A percentile compares a stretch with the other conserved stretches of the same genome.
Conservation (phyloP, 92 coral and sea anemone genomes). For the Siderastrea siderea region DNA sequence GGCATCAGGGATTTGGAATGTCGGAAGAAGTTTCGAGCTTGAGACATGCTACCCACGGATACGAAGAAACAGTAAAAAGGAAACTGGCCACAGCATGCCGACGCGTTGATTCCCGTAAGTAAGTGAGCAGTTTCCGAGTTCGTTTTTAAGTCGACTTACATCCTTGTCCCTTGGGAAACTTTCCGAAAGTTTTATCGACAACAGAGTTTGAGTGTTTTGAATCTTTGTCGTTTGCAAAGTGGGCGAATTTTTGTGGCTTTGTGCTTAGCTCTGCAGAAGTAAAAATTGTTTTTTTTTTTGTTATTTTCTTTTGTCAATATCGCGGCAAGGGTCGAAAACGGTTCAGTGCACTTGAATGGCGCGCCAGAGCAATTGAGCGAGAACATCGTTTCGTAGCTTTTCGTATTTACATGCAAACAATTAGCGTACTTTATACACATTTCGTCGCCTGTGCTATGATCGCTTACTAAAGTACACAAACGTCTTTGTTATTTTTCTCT, state of each 20-base stretch:
- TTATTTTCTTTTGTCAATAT: neutral
- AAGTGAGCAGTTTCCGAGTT: neutral
- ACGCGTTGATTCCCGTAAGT: constrained; percentile 2
- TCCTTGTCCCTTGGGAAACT: constrained; percentile 3
- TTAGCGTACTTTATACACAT: constrained; percentile 2
- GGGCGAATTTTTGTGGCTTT: neutral
- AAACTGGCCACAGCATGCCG: neutral
- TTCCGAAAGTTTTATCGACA: neutral
- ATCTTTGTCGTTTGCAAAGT: neutral
- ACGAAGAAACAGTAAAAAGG: constrained; percentile 4
- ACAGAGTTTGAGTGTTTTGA: neutral
- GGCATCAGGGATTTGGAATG: constrained; percentile 20
- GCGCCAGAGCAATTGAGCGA: neutral
- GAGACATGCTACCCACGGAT: neutral
- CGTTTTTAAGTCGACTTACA: neutral
- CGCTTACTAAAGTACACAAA: neutral
- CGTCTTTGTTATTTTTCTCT: neutral
- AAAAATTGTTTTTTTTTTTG: neutral
- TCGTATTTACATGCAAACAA: constrained; percentile 13
- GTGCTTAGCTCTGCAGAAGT: constrained; percentile 16
- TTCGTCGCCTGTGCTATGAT: neutral
- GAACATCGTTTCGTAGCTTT: neutral
- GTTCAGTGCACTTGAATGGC: constrained; percentile 9
- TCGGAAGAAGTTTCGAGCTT: neutral
- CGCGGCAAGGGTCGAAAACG: neutral